These are phyloP conservation scores for Sebastes paucispinis DNA, from an alignment of 2,797 vertebrate species.

Conservation along the genomic window DNA sequence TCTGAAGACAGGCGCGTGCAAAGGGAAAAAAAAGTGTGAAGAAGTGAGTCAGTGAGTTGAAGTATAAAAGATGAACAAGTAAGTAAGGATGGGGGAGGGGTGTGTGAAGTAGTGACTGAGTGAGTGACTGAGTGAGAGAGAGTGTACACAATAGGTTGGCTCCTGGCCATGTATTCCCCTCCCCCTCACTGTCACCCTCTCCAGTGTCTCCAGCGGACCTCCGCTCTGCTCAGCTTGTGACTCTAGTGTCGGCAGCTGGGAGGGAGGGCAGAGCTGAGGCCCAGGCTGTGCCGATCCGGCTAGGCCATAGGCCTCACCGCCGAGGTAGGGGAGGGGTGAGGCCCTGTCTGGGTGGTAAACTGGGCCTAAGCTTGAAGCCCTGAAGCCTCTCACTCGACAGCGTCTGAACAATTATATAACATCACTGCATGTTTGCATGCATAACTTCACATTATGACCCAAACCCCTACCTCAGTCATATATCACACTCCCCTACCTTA, in stretches of 20 bases:
- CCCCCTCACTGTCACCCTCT: constrained; percentile 78
- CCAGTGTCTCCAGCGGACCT: constrained; percentile 75
- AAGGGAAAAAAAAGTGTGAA: constrained; percentile 42
- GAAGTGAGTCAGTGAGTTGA: constrained; percentile 61
- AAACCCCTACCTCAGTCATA: constrained; percentile 15
- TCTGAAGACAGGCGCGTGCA: constrained; percentile 25
- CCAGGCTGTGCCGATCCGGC: constrained; percentile 76
- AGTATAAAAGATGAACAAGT: constrained; percentile 76
- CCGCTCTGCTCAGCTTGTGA: constrained; percentile 72
- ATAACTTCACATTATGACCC: constrained; percentile 28
- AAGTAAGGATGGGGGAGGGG: constrained; percentile 72
- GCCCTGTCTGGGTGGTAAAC: constrained; percentile 69
- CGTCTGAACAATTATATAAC: constrained; percentile 56
- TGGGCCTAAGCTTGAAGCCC: constrained; percentile 53
- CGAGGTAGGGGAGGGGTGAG: constrained; percentile 68
- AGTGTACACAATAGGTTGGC: constrained; percentile 83
- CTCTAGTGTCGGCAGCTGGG: constrained; percentile 76
- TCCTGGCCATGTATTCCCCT: constrained; percentile 79
- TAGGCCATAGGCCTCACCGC: constrained; percentile 76
- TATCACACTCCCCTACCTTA: neutral
- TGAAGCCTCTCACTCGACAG: constrained; percentile 32
- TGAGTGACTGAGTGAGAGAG: constrained; percentile 51
- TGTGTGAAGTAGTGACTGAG: constrained; percentile 71
- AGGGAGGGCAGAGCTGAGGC: constrained; percentile 72
- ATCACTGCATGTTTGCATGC: constrained; percentile 18